A percentile compares a stretch with the other conserved stretches of the same genome.
Conservation (phyloP, 2,888 invertebrate species). For the Conchocele bisecta region DNA sequence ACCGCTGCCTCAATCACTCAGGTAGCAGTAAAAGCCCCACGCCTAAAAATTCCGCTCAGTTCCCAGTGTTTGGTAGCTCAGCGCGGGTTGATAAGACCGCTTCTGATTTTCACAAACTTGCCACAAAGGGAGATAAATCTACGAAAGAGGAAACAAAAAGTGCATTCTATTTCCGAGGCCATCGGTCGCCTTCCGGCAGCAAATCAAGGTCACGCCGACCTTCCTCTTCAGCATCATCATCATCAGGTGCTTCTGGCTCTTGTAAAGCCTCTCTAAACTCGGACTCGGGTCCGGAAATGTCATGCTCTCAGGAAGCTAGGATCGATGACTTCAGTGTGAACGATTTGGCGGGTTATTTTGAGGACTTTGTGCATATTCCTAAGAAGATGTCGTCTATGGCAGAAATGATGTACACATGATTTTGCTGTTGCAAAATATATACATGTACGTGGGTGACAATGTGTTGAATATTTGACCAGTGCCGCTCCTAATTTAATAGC, state of each 20-base stretch:
- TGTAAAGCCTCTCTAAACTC: slow-evolving; percentile 12
- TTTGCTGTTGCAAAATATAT: no score
- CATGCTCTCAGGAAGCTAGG: slow-evolving; percentile 91
- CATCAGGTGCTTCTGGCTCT: neutral
- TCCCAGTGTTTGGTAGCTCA: slow-evolving; percentile 53
- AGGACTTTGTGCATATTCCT: slow-evolving; percentile 97
- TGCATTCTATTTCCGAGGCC: slow-evolving; percentile 7
- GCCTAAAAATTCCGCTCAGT: neutral
- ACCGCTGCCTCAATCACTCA: neutral
- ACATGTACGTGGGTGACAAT: no score
- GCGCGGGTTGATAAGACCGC: slow-evolving; percentile 20
- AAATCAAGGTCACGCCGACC: neutral
- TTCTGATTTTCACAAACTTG: slow-evolving; percentile 11
- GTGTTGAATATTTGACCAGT: no score
- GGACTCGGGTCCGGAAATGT: slow-evolving; percentile 41
- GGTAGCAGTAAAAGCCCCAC: slow-evolving; percentile 19
- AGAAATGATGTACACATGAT: slow-evolving; percentile 96
- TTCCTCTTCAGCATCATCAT: neutral
- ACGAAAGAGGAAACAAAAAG: slow-evolving; percentile 10
- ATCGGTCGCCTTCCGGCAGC: slow-evolving; percentile 25
- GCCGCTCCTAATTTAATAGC: no score
- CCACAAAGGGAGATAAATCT: neutral
- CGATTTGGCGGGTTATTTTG: slow-evolving; percentile 97
- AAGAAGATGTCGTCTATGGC: slow-evolving; percentile 99
- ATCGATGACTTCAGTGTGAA: slow-evolving; percentile 94